Evolutionary conservation across 35 echinoderm and acorn worm genomes (phyloP), one percentile per base, ranked within the genome.

Genomic region (Heliocidaris tuberculata): DNA sequence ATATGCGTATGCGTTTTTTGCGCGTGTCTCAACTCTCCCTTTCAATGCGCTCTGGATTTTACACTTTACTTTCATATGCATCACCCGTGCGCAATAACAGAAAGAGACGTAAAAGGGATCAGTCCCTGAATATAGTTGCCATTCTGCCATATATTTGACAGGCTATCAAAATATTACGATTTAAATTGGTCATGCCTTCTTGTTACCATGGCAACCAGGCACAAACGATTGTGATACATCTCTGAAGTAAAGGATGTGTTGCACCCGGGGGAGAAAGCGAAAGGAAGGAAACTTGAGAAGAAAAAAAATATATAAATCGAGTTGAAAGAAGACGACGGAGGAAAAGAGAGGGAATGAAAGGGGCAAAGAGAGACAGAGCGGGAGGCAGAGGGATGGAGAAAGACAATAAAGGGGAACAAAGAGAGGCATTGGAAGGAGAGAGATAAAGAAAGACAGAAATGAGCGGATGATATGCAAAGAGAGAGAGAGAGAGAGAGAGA

Each of bases 91-190:
- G 27, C 7, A 78, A n/a, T 78, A 78, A 78, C 19, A 29, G 21
- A 78, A 78, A 78, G 0, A 19, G 21, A 78, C 65, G 27, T 78
- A 27, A 78, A 78, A 24, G 65, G 65, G 27, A 78, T n/a, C 65
- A 78, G 8, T n/a, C 27, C 2, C 7, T 27, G 65, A 78, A 78
- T 78, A 78, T n/a, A 27, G 65, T 19, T 78, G 7, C 65, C 65
- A 78, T 78, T 78, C 65, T 78, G 65, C 27, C 65, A n/a, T 78
- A 78, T 78, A 78, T 78, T 17, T 78, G 65, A 78, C 65, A 78
- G 65, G 65, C 21, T 78, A 78, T 78, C 65, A n/a, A 8, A 78
- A 4, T 78, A 78, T 78, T 78, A 78, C 65, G 65, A 78, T 17
- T 19, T 78, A 78, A 78, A 78, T 78, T 78, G 65, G 27, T 78